Base-by-base conservation (phyloP, 2,113 vertebrate genomes). In the Pseudorasbora parva region DNA sequence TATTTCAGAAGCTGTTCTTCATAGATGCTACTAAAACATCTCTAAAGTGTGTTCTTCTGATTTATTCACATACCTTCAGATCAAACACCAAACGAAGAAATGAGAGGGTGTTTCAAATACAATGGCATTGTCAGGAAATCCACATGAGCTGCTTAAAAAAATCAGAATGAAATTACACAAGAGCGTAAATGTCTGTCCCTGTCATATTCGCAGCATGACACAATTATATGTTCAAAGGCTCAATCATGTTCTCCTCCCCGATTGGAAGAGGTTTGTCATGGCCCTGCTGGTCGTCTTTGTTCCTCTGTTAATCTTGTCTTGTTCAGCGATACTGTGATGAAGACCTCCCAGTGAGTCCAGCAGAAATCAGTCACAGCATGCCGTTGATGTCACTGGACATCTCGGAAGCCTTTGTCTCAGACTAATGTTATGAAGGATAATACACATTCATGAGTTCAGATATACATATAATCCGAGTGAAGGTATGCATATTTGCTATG, bases 131-230 rank as follows among this genome's bases (percentile, higher is more conserved):
- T 27, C 71, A 74, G n/a, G 43, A 74, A 49, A 74, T 27, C 45
- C 71, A 25, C 71, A 51, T 9, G 23, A 74, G 71, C 41, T 10
- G 7, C 45, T 74, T 11, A 49, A 27, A 19, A 33, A 45, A 74
- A 25, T 47, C 71, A 23, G 12, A 74, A 45, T 49, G 23, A 74
- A 71, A 72, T 72, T 12, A 72, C 41, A 72, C 37, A 14, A n/a
- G 14, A 25, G 3, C 15, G 1, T 23, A 69, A 69, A 10, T 41
- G 19, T 23, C 37, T 71, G 10, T 59, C 19, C 11, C 51, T 9
- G 19, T 57, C 75, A 60, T 37, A 41, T 78, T 60, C 54, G 14
- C 54, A 57, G 54, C 75, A 59, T 33, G 75, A 37, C 33, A 14
- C 49, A 23, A 10, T 37, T 37, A 37, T 41, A 11, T 23, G 8